These are phyloP conservation scores for Acleris literana DNA, from an alignment of 2,888 invertebrate species.

Conservation along the genomic window DNA sequence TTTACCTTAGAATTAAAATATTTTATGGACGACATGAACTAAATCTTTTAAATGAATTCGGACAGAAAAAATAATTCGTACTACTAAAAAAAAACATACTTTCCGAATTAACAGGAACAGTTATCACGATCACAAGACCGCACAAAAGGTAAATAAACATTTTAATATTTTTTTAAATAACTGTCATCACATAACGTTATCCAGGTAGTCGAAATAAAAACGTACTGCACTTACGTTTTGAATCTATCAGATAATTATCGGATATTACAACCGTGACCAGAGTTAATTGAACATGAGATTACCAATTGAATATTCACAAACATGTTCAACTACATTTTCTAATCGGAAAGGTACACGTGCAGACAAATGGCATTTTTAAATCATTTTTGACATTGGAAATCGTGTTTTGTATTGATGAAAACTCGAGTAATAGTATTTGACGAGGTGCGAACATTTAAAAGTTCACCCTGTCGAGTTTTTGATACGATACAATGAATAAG, in stretches of 20 bases:
- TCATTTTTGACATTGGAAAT: neutral
- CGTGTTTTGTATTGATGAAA: neutral
- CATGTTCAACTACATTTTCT: slow-evolving; percentile 3
- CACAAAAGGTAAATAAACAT: slow-evolving; percentile 12
- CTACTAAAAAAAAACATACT: slow-evolving; percentile 43
- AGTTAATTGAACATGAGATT: slow-evolving; percentile 67
- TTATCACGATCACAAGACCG: slow-evolving; percentile 25
- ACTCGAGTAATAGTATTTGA: neutral
- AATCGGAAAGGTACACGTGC: slow-evolving; percentile 5
- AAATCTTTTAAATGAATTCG: too few relatives aligned
- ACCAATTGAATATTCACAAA: slow-evolving; percentile 41
- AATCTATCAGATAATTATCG: neutral
- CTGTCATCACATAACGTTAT: slow-evolving; percentile 19
- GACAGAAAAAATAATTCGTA: neutral
- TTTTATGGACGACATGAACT: too few relatives aligned
- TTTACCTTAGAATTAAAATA: too few relatives aligned
- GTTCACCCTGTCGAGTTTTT: too few relatives aligned
- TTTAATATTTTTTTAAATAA: slow-evolving; percentile 4
- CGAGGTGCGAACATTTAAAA: neutral
- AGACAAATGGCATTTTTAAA: neutral
- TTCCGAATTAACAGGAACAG: slow-evolving; percentile 46
- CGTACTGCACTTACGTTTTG: slow-evolving; percentile 1
- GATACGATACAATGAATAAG: too few relatives aligned
- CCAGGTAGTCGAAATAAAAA: neutral
- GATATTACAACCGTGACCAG: neutral